Percentiles rank a stretch among this genome's conserved stretches.
Conservation (phyloP, 2,113 vertebrate species). For the Thermophis baileyi region DNA sequence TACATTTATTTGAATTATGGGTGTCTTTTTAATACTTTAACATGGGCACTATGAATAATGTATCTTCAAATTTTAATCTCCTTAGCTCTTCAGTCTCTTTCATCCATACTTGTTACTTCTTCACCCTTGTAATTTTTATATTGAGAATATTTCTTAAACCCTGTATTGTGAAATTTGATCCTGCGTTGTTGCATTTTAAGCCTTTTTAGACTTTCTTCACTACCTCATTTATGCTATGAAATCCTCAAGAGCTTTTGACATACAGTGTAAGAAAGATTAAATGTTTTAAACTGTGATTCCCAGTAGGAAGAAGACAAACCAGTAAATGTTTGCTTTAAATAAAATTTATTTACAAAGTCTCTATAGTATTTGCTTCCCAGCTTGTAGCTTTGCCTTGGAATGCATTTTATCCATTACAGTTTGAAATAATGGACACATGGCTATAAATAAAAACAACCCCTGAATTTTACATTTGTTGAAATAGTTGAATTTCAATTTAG, state of each 20-base stretch:
- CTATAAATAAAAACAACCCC: constrained; percentile 17
- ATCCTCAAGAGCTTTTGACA: constrained; percentile 45
- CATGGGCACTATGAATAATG: constrained; percentile 59
- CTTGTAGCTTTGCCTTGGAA: constrained; percentile 52
- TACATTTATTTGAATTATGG: constrained; percentile 62
- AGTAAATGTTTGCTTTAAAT: constrained; percentile 46
- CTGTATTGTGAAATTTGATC: constrained; percentile 39
- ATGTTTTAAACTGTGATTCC: constrained; percentile 14
- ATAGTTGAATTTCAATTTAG: background rate
- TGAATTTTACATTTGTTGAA: background rate
- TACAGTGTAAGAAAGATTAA: constrained; percentile 26
- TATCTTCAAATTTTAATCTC: constrained; percentile 46
- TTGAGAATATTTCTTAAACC: constrained; percentile 36
- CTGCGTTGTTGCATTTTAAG: constrained; percentile 47
- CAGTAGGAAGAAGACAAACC: constrained; percentile 34
- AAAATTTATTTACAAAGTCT: constrained; percentile 48
- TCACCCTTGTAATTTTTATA: constrained; percentile 49
- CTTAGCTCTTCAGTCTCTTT: constrained; percentile 25
- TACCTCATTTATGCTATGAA: constrained; percentile 31
- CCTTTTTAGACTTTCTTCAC: constrained; percentile 51
- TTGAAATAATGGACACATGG: constrained; percentile 53
- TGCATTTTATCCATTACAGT: constrained; percentile 46
- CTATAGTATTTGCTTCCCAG: constrained; percentile 51
- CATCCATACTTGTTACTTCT: constrained; percentile 42
- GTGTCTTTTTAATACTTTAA: constrained; percentile 54